These are phyloP conservation scores for Kuschelorhynchus macadamiae DNA, from an alignment of 2,888 invertebrate species.

Conservation along the genomic window DNA sequence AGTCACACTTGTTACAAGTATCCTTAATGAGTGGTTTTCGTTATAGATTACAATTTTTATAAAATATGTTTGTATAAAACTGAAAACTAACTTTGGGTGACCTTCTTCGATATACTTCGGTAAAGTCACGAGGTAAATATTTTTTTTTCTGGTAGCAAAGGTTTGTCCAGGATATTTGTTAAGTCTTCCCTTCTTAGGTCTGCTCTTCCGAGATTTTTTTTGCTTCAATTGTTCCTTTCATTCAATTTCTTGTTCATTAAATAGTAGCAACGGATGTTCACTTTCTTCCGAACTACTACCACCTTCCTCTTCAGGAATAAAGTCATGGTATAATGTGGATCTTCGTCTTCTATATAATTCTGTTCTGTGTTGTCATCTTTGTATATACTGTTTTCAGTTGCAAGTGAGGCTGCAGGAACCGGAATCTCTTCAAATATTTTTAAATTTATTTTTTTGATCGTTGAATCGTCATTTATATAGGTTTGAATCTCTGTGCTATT, in stretches of 20 bases:
- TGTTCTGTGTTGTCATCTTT: not conserved
- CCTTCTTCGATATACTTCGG: slow-evolving; percentile 31
- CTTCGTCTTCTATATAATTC: slow-evolving; percentile 28
- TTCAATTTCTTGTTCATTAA: slow-evolving; percentile 27
- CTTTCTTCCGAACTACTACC: slow-evolving; percentile 31
- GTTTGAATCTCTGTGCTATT: slow-evolving; percentile 11
- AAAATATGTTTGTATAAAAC: slow-evolving; percentile 42
- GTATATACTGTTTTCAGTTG: slow-evolving; percentile 1
- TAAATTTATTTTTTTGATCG: too few relatives aligned
- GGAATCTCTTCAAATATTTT: slow-evolving; percentile 33
- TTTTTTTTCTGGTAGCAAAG: slow-evolving; percentile 40
- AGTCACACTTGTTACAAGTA: slow-evolving; percentile 35
- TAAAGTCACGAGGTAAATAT: slow-evolving; percentile 32
- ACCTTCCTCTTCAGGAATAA: slow-evolving; percentile 41
- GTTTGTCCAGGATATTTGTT: slow-evolving; percentile 46
- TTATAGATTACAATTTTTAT: slow-evolving; percentile 37
- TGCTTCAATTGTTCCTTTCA: slow-evolving; percentile 9
- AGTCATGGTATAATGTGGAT: slow-evolving; percentile 37
- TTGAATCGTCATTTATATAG: not conserved
- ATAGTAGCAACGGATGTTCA: not conserved
- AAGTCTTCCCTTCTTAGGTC: slow-evolving; percentile 38
- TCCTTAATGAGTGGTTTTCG: slow-evolving; percentile 36
- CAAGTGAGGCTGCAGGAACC: slow-evolving; percentile 11
- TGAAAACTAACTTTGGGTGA: slow-evolving; percentile 41
- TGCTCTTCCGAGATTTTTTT: not conserved